Evolutionary conservation across 2,113 vertebrate species (phyloP).

Genomic region (Ctenomys sociabilis): DNA sequence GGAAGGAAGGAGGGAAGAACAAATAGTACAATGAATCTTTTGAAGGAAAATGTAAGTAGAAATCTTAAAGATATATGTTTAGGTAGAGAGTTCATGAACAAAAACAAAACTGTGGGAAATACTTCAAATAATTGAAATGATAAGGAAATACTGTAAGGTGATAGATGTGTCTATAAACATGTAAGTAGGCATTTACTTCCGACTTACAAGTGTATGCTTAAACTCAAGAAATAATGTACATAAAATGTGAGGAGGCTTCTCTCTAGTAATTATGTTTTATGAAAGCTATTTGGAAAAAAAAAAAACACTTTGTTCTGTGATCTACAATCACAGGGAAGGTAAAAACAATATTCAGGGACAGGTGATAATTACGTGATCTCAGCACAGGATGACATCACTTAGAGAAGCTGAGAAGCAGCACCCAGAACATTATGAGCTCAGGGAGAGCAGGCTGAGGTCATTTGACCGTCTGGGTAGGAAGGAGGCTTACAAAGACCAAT

Average conservation of each 20-base stretch:
- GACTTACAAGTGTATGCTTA: neutral
- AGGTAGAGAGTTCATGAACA: too few relatives aligned
- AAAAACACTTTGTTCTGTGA: neutral
- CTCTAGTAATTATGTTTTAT: neutral
- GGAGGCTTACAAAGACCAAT: neutral
- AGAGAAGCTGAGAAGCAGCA: neutral
- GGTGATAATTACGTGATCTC: neutral
- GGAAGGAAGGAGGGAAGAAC: too few relatives aligned
- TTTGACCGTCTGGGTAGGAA: neutral
- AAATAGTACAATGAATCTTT: too few relatives aligned
- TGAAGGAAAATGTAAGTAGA: too few relatives aligned
- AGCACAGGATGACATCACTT: accelerated
- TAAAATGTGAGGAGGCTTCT: neutral
- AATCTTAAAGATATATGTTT: too few relatives aligned
- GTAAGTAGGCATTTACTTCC: neutral
- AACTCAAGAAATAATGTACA: neutral
- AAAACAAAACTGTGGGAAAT: too few relatives aligned
- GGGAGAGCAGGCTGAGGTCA: neutral
- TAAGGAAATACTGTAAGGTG: neutral
- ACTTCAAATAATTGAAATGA: neutral
- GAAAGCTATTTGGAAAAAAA: neutral
- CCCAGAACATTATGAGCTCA: accelerated
- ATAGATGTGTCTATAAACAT: neutral
- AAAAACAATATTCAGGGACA: too few relatives aligned
- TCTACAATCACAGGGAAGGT: neutral